A percentile compares a stretch with the other conserved stretches of the same genome.
phyloP scores from a whole-genome alignment of 2,797 vertebrate genomes.

The Leucoraja ocellata region DNA sequence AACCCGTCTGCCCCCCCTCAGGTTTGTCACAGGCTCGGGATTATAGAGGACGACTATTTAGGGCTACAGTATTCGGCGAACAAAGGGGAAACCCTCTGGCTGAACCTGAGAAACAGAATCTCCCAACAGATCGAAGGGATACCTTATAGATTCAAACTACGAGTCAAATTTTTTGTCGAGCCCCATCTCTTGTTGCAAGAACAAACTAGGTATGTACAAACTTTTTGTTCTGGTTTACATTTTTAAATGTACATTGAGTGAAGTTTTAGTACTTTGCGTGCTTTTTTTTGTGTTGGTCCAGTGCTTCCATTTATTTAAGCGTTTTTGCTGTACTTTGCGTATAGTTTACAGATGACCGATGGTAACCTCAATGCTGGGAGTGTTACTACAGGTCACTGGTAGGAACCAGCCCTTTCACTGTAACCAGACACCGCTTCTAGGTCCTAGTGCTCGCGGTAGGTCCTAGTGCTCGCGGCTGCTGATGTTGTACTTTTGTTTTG shows the following conservation, averaged over 20 bases:
- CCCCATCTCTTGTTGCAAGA: slow-evolving; percentile 96
- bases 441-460: not conserved
- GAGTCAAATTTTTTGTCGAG: slow-evolving; percentile 97
- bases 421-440: slow-evolving; percentile 42
- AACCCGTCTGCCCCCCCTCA: slow-evolving; percentile 45
- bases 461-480: not conserved
- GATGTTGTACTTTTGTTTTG: no score
- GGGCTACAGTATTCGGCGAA: slow-evolving; percentile 91
- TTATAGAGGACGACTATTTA: slow-evolving; percentile 97
- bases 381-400: slow-evolving; percentile 80
- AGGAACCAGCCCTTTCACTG: slow-evolving; percentile 58
- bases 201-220: slow-evolving; percentile 74
- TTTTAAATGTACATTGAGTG: not conserved
- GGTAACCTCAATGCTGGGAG: slow-evolving; percentile 73
- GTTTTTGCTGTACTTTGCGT: not conserved
- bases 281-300: not conserved
- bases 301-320: not conserved
- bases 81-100: slow-evolving; percentile 94
- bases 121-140: slow-evolving; percentile 93
- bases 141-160: slow-evolving; percentile 78
- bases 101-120: slow-evolving; percentile 96
- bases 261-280: not conserved
- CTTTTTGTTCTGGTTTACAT: not conserved
- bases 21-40: slow-evolving; percentile 91
- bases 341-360: slow-evolving; percentile 55